Evolutionary conservation across 2,113 vertebrate species (phyloP), one percentile per base, ranked within the genome.

Genomic region (Clarias batrachus): DNA sequence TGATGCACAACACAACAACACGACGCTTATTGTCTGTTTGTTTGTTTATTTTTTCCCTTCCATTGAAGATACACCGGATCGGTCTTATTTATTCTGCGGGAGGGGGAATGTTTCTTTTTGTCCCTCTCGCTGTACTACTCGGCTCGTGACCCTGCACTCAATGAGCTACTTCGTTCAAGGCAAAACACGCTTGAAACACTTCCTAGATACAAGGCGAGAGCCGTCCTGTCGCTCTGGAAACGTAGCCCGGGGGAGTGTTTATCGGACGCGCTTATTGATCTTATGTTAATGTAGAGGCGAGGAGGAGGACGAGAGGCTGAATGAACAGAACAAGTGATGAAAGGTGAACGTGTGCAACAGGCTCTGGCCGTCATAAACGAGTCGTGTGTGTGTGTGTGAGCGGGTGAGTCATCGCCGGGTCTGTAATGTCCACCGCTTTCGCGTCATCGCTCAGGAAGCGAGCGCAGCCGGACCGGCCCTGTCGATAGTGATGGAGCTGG

Each of bases 191-290:
- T 82, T 63, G 83, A 84, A 83, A 86, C 74, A 63, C 77, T 79
- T 63, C 48, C 48, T 70, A 85, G 83, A 82, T 86, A 83, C 54
- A 78, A 68, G 81, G 62, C 60, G n/a, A 79, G n/a, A 30, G 63
- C 57, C 6, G 77, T 81, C 3, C 82, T 90, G 95, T 96, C 94
- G 94, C 95, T 93, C 76, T 92, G 92, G 95, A 90, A 93, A 94
- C 92, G 83, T 66, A 80, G 86, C 83, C 88, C 25, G 79, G 88
- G 83, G 82, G 76, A 6, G 82, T 60, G 33, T n/a, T 85, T 77
- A 81, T 74, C 90, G 89, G 86, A 71, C 60, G 84, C 85, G 23
- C 89, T 88, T 89, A 93, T 93, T 94, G 93, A 94, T 94, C 90
- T 94, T 87, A 92, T 93, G 93, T 89, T 94, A 93, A 94, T 92